Conservation (phyloP, 1,140 invertebrate species). For the Sminthurinus signatus region DNA sequence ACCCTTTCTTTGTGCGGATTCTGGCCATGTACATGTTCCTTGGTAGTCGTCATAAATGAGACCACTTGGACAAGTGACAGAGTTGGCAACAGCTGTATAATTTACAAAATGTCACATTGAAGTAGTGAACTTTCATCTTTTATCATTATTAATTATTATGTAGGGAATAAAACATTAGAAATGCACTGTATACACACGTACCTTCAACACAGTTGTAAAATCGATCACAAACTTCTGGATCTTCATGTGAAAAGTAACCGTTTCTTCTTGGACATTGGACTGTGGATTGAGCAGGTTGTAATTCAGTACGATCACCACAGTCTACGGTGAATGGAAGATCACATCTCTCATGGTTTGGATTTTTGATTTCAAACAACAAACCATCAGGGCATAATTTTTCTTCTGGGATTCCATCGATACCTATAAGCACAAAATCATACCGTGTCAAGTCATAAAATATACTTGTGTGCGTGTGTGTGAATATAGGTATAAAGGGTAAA, state of each 20-base stretch:
- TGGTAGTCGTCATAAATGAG: constrained; percentile 69
- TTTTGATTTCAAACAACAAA: constrained; percentile 68
- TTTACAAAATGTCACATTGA: too few species aligned
- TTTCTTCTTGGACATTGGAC: constrained; percentile 61
- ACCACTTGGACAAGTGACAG: constrained; percentile 68
- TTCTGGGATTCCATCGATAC: constrained; percentile 56
- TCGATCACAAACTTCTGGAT: constrained; percentile 68
- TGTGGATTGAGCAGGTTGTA: constrained; percentile 48
- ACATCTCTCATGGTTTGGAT: constrained; percentile 65
- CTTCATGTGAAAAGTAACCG: constrained; percentile 70
- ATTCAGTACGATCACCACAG: constrained; percentile 62
- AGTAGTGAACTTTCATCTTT: too few species aligned
- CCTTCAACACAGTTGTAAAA: constrained; percentile 61
- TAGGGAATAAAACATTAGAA: too few species aligned
- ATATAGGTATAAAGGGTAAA: too few species aligned
- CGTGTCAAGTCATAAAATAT: too few species aligned
- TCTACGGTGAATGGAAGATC: constrained; percentile 67
- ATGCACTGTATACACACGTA: too few species aligned
- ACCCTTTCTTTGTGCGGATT: constrained; percentile 50
- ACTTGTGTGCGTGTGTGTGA: too few species aligned
- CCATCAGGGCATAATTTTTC: constrained; percentile 72
- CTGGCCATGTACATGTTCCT: constrained; percentile 67
- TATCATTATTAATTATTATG: too few species aligned
- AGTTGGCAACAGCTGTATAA: constrained; percentile 56
- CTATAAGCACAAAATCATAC: too few species aligned